Evolutionary conservation across 2,888 invertebrate species (phyloP).

Genomic region (Strigamia transsilvanica): DNA sequence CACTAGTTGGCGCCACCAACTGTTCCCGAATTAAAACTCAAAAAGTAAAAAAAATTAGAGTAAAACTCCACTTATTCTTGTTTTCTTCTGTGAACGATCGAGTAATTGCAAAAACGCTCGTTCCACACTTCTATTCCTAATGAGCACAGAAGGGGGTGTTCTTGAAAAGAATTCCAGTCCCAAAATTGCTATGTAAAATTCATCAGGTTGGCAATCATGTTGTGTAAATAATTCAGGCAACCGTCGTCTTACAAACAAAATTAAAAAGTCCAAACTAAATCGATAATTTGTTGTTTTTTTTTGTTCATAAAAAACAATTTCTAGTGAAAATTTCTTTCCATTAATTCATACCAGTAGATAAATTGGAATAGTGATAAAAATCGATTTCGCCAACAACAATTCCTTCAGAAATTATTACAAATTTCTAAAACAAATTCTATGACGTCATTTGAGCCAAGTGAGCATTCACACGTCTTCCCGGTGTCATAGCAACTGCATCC

Average conservation of each 20-base stretch:
- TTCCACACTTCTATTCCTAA: not conserved
- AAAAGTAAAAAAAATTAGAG: not conserved
- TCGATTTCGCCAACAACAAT: not conserved
- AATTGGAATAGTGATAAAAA: not conserved
- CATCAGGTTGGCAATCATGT: constrained; percentile 36
- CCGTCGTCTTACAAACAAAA: not conserved
- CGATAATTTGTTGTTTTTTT: too few species aligned
- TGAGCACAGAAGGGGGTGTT: constrained; percentile 18
- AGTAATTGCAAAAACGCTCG: not conserved
- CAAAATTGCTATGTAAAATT: constrained; percentile 4
- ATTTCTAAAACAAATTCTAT: not conserved
- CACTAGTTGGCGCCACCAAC: not conserved
- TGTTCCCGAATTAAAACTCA: not conserved
- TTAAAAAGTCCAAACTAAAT: not conserved
- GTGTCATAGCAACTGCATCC: not conserved
- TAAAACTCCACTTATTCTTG: not conserved
- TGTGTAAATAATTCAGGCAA: constrained; percentile 22
- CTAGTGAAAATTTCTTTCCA: too few species aligned
- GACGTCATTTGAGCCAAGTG: not conserved
- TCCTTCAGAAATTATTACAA: not conserved
- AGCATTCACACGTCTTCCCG: not conserved
- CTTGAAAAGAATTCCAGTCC: not conserved
- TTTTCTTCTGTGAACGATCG: not conserved
- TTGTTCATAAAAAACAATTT: too few species aligned
- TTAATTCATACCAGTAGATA: too few species aligned